Conservation (phyloP, 92 coral and sea anemone species). For the Metridium senile region DNA sequence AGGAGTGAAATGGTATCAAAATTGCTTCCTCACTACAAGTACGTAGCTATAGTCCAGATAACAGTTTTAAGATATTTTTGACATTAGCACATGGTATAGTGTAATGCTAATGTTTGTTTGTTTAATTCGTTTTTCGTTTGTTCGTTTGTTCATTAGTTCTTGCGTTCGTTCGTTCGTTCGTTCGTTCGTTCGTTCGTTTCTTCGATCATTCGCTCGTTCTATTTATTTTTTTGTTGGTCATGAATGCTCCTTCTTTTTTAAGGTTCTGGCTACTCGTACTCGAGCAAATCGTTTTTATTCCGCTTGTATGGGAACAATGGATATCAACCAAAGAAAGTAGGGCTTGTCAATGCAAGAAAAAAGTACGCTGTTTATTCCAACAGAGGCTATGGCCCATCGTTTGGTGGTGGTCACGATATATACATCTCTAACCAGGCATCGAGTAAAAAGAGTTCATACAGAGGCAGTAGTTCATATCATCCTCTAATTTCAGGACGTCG, state of each 20-base stretch:
- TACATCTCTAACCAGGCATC: neutral
- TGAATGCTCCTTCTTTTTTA: neutral
- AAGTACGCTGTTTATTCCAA: slow-evolving; percentile 5
- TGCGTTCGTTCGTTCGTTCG: neutral
- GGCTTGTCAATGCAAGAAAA: neutral
- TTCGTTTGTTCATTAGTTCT: neutral
- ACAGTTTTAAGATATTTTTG: neutral
- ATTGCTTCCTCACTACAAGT: too few relatives aligned
- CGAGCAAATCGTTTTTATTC: neutral
- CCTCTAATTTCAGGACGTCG: neutral
- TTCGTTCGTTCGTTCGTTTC: neutral
- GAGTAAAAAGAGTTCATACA: neutral
- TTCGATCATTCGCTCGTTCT: neutral
- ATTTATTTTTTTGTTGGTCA: neutral
- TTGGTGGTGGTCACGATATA: slow-evolving; percentile 38
- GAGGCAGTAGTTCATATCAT: neutral
- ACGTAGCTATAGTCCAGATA: too few relatives aligned
- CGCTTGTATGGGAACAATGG: slow-evolving; percentile 1
- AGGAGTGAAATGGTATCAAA: too few relatives aligned
- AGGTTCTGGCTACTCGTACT: neutral
- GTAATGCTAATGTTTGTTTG: neutral
- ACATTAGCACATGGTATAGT: neutral
- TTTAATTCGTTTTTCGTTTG: neutral
- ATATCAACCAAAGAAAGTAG: neutral
- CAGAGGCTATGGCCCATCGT: slow-evolving; percentile 23